Evolutionary conservation across 2,113 vertebrate genomes (phyloP), one percentile per base, ranked within the genome.

Genomic region (Salvelinus fontinalis): DNA sequence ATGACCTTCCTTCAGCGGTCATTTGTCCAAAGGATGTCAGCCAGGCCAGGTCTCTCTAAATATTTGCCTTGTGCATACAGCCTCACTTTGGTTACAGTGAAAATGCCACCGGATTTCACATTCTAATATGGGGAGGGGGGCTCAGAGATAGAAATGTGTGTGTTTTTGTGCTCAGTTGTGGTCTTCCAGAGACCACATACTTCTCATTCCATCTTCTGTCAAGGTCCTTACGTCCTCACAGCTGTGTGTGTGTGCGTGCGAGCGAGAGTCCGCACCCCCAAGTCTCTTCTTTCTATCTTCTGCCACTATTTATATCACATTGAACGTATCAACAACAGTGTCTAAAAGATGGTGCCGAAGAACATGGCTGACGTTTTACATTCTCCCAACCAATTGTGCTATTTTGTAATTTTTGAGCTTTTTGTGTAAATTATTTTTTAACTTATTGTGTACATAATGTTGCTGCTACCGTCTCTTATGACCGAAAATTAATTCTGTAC

Each of bases 221-320:
- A 18, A 27, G 65, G 70, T 78, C 75, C 73, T 1, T 71, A 22
- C 13, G 16, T 73, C 64, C 73, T 78, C 59, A 74, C 79, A 84
- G 84, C 81, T 85, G 74, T 79, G 27, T 22, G 51, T 70, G 64
- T 69, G 70, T 71, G 31, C 1, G 74, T n/a, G 74, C 7, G 26
- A 4, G 14, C 2, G 49, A 16, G 31, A 77, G 70, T 49, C 48
- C 9, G 2, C 39, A 1, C 13, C 24, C 59, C 67, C 79, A 59
- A 11, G 1, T 51, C 62, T 78, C 57, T 20, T 78, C 66, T 71
- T 81, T 86, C 86, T 49, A 78, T 86, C 79, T 81, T 70, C 73
- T 87, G 76, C 67, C 80, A 81, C 75, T 90, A 91, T 90, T 91
- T 89, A 85, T 78, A 81, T 73, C 84, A 66, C 71, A 86, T 90